Evolutionary conservation across 2,113 vertebrate genomes (phyloP), one percentile per base, ranked within the genome.

Genomic region (Albula glossodonta): DNA sequence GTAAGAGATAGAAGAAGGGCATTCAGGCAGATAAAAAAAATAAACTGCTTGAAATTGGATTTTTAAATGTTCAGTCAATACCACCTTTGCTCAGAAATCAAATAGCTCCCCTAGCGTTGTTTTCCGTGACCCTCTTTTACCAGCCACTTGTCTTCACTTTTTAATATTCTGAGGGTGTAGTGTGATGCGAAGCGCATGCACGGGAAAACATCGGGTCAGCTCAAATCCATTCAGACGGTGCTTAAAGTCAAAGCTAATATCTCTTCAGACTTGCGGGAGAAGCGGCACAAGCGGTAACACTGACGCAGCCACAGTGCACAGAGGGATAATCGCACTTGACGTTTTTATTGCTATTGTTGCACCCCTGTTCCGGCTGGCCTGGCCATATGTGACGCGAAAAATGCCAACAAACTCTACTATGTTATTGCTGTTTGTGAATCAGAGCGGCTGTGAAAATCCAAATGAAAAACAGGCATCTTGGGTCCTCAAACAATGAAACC

Each of bases 311-410:
- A 31, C 52, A 2, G 41, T 81, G 10, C 77, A 31, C 52, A 2
- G 41, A 85, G 10, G 41, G 53, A 66, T 85, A 81, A 85, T 85
- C 84, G 79, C 78, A 49, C 56, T 66, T 85, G 84, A 50, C 78
- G 57, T 81, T 80, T 85, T 63, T 81, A 85, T 85, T 66, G 84
- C 84, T 80, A 5, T 56, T 56, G 51, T 80, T 51, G 53, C 57
- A 41, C 31, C 83, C 57, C 51, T 85, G 53, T 82, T 88, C 79
- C 87, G 84, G 49, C 4, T 31, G 9, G 57, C 41, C 51, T 60
- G 63, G 84, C 19, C 51, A 17, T 56, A 60, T 48, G 48, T 57
- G 60, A 78, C 50, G 80, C 60, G 78, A 25, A 50, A 60, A 56
- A 49, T 81, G 80, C 10, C 8, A 52, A 51, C 17, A 9, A 52